Evolutionary conservation across 2,797 vertebrate genomes (phyloP), one percentile per base, ranked within the genome.

Genomic region (Chrysocyon brachyurus): DNA sequence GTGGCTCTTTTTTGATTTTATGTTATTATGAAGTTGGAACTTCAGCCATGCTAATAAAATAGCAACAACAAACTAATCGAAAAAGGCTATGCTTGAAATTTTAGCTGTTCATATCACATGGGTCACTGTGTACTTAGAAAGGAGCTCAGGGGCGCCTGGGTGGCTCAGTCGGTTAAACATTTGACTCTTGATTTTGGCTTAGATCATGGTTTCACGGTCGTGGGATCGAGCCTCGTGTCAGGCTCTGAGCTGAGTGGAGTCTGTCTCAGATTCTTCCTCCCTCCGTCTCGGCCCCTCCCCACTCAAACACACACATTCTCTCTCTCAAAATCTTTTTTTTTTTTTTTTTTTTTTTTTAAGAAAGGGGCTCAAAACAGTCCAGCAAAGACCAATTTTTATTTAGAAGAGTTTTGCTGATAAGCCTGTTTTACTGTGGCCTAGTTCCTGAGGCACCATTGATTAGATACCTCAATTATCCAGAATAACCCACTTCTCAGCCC

Each of bases 101-200:
- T 8, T 5, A 40, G 19, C 52, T 57, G 9, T 21, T 61, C 6
- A 0, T 5, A 56, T 19, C 68, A 36, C 4, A 2, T 0, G 3
- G 68, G 19, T 78, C n/a, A 5, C 24, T 28, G 52, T 17, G 16
- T n/a, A 28, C 63, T 19, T 16, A 33, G 64, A 33, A 33, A 33
- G 64, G 64, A 26, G 36, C 31, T 36, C 40, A 22, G 56, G 56
- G 17, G 56, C 6, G n/a, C 9, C 66, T 19, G 17, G n/a, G 66
- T 68, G 66, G 66, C n/a, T 21, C 66, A 33, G n/a, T 19, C 0
- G 0, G 66, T 33, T 68, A 68, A 33, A 68, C 4, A 17, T 21
- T 17, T 68, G n/a, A 68, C 66, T 68, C 66, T 33, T 33, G n/a
- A n/a, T 68, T n/a, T 33, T 0, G 5, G 61, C 61, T 63, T 26